Evolutionary conservation across 92 coral and sea anemone species (phyloP), one percentile per base, ranked within the genome.

Genomic region (Pocillopora meandrina): DNA sequence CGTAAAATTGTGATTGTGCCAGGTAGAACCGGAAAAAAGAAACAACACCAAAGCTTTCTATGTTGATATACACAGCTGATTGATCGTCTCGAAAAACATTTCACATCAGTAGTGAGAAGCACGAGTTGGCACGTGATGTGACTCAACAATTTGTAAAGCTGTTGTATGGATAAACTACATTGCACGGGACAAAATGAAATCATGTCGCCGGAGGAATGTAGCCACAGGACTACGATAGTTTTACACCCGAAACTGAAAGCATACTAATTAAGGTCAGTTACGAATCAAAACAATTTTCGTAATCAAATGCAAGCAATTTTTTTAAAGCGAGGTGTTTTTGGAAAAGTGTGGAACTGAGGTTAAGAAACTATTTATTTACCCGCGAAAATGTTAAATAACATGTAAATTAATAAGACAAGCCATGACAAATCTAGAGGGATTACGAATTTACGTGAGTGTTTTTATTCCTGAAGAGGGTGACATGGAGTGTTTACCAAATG

Each of bases 401-500:
- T 70, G 77, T 18, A 81, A 47, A 71, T 34, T 57, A 55, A 61
- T 19, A n/a, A 47, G 72, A 72, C 86, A 26, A 65, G 61, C 36
- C 15, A 42, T 70, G 75, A 66, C 56, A 55, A 58, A 58, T 72
- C 42, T 42, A 34, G 14, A 18, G 61, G 77, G 78, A 72, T 72
- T 72, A 82, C 56, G 8, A 19, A 33, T 12, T 14, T 83, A 49
- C 86, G 80, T 73, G 80, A 64, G 64, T 60, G 73, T 65, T 63
- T 73, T 73, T 60, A 14, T 82, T 36, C 59, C 62, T 11, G 36
- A 57, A 69, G 67, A 18, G 56, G 78, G 58, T 36, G 42, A 73
- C 79, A 72, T 69, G 73, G 64, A 73, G 79, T 83, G 86, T 83
- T 83, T 83, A 83, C 86, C 74, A 83, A 74, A 55, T 61, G 56